A percentile compares a stretch with the other conserved stretches of the same genome.
These are phyloP conservation scores for Microctonus brassicae DNA, from an alignment of 2,888 invertebrate species.

Conservation along the genomic window DNA sequence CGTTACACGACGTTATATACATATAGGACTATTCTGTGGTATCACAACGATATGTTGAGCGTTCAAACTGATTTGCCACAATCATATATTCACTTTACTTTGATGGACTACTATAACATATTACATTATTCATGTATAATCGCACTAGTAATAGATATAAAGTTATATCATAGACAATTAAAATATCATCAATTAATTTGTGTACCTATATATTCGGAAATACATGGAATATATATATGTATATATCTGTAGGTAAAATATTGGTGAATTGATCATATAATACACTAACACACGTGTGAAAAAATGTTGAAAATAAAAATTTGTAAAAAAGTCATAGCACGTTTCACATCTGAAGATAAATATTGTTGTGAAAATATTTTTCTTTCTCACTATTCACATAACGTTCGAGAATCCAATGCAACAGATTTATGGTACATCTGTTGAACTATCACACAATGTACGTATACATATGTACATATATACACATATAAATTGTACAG, in stretches of 20 bases:
- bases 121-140: background rate
- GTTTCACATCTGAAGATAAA: background rate
- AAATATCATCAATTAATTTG: slow-evolving; percentile 10
- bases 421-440: background rate
- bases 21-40: slow-evolving; percentile 1
- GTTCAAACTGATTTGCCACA: slow-evolving; percentile 20
- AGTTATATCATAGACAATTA: too few relatives aligned
- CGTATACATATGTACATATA: background rate
- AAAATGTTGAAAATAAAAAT: background rate
- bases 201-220: too few relatives aligned
- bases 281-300: background rate
- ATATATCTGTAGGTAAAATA: too few relatives aligned
- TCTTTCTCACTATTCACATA: background rate
- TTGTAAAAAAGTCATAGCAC: background rate
- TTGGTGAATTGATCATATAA: too few relatives aligned
- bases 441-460: background rate
- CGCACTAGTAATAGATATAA: too few relatives aligned
- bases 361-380: background rate
- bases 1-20: slow-evolving; percentile 41
- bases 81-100: slow-evolving; percentile 20
- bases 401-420: background rate
- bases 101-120: too few relatives aligned
- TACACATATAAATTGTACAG: background rate
- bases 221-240: background rate
- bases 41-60: slow-evolving; percentile 12